Percentiles rank a stretch among this genome's conserved stretches.
Evolutionary conservation across 2,888 invertebrate species (phyloP).

Genomic region (Drosophila tripunctata): DNA sequence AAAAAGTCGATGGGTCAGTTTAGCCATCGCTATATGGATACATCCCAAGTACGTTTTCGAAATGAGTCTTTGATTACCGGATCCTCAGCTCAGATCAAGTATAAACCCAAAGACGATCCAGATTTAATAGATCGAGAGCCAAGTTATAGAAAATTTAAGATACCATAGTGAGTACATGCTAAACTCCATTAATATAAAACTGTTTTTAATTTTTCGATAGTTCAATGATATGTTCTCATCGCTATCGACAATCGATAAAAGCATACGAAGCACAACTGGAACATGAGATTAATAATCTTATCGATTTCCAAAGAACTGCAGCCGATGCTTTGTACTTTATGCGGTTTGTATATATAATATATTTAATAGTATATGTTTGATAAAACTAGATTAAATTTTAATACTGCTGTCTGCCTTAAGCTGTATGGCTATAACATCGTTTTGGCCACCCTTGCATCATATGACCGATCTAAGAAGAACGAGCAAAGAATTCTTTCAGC

Average conservation of each 20-base stretch:
- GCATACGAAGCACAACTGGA: slow-evolving; percentile 58
- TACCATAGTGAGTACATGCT: slow-evolving; percentile 56
- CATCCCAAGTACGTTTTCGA: neutral
- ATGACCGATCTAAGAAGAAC: slow-evolving; percentile 47
- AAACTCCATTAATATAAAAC: too few species aligned
- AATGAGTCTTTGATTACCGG: neutral
- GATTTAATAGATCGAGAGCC: slow-evolving; percentile 22
- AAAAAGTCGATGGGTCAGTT: slow-evolving; percentile 6
- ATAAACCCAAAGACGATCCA: slow-evolving; percentile 5
- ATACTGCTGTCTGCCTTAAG: slow-evolving; percentile 19
- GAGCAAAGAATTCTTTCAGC: slow-evolving; percentile 47
- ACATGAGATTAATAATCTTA: slow-evolving; percentile 48
- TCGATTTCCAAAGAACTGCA: slow-evolving; percentile 53
- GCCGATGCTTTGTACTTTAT: slow-evolving; percentile 61
- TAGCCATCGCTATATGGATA: neutral
- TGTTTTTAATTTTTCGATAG: neutral
- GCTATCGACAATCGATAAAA: slow-evolving; percentile 35
- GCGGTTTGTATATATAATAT: slow-evolving; percentile 38
- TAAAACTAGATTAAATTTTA: too few species aligned
- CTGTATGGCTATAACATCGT: slow-evolving; percentile 56
- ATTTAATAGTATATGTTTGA: too few species aligned
- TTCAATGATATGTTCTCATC: slow-evolving; percentile 34
- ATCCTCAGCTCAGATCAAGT: neutral
- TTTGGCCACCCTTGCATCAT: slow-evolving; percentile 75
- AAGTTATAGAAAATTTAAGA: slow-evolving; percentile 39